These are phyloP conservation scores for Triplophysa yarkandensis DNA, from an alignment of 2,797 vertebrate species.

Conservation along the genomic window DNA sequence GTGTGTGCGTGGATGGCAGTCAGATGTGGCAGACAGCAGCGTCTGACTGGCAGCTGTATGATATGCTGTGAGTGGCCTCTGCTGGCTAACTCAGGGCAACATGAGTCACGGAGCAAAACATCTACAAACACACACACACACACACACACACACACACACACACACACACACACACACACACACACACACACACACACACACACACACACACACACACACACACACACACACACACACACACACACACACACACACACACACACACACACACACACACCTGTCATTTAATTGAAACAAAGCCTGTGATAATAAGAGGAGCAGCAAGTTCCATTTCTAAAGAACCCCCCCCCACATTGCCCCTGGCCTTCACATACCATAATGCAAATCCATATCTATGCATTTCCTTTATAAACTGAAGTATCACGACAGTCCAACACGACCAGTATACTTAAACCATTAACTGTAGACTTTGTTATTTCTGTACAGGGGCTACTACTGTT, in stretches of 20 bases:
- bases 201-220: slow-evolving; percentile 14
- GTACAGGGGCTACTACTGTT: background rate
- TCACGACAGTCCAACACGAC: slow-evolving; percentile 8
- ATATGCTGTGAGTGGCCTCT: slow-evolving; percentile 99
- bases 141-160: slow-evolving; percentile 19
- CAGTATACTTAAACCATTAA: background rate
- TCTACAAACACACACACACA: slow-evolving; percentile 7
- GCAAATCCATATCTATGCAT: slow-evolving; percentile 12
- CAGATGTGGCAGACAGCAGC: slow-evolving; percentile 17
- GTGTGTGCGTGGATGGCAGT: slow-evolving; percentile 12
- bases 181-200: slow-evolving; percentile 23
- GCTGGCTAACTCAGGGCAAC: slow-evolving; percentile 91
- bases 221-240: slow-evolving; percentile 25
- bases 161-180: slow-evolving; percentile 23
- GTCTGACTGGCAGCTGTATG: slow-evolving; percentile 67
- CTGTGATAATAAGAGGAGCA: slow-evolving; percentile 14
- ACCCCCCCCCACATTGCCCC: slow-evolving; percentile 1
- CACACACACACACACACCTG: slow-evolving; percentile 25
- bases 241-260: slow-evolving; percentile 9
- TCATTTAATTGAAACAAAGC: slow-evolving; percentile 24
- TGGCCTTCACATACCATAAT: background rate
- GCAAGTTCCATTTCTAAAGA: slow-evolving; percentile 6
- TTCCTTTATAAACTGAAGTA: background rate
- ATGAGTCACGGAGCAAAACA: slow-evolving; percentile 72
- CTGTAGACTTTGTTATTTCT: background rate